Percentiles rank a stretch among this genome's conserved stretches.
These are phyloP conservation scores for Monoplex corrugatus DNA, from an alignment of 2,888 invertebrate genomes.

Conservation along the genomic window DNA sequence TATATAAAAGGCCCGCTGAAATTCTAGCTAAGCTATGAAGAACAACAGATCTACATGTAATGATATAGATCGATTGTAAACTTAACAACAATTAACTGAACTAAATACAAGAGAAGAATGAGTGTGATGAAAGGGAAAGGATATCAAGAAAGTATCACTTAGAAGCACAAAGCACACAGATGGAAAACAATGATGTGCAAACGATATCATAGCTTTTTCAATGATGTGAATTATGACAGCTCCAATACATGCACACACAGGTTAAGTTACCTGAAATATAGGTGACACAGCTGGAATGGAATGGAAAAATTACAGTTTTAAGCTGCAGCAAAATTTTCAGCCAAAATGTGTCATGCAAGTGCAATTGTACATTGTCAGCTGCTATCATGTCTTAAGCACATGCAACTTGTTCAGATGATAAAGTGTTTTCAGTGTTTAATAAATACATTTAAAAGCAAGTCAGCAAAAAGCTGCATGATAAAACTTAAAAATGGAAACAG, in stretches of 20 bases:
- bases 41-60: too few species aligned
- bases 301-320: neutral
- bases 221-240: neutral
- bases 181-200: neutral
- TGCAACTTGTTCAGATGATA: neutral
- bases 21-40: too few species aligned
- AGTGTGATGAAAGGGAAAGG: too few species aligned
- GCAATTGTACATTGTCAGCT: neutral
- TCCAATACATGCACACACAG: conserved; percentile 30
- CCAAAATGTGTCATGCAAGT: conserved; percentile 2
- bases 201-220: neutral
- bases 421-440: too few species aligned
- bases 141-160: too few species aligned
- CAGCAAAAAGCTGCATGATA: neutral
- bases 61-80: too few species aligned
- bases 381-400: neutral
- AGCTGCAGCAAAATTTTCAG: neutral
- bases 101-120: too few species aligned
- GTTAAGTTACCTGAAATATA: conserved; percentile 69
- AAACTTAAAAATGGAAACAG: too few species aligned
- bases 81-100: too few species aligned
- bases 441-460: neutral
- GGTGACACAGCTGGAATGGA: conserved; percentile 66
- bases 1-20: too few species aligned
- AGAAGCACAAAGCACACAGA: too few species aligned